phyloP scores from a whole-genome alignment of 1,140 invertebrate genomes.

The Protaetia brevitarsis region DNA sequence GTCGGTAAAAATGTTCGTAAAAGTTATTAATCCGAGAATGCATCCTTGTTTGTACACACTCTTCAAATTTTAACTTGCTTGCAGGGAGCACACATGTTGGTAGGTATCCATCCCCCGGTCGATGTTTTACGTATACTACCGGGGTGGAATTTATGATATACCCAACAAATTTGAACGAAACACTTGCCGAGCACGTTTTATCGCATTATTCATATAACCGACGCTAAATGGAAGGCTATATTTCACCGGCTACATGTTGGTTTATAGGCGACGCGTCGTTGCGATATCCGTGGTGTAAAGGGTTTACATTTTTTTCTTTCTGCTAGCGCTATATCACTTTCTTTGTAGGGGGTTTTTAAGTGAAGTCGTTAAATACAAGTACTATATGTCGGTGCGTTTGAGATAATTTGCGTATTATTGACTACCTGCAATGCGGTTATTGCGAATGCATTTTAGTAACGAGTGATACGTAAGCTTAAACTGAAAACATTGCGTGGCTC shows the following conservation, averaged over 20 bases:
- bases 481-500: too few relatives aligned
- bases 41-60: conserved; percentile 10
- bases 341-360: too few relatives aligned
- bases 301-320: background rate
- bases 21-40: background rate
- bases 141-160: background rate
- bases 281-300: background rate
- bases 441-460: too few relatives aligned
- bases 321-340: background rate
- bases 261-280: background rate
- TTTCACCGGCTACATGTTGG: background rate
- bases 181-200: background rate
- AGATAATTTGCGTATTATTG: too few relatives aligned
- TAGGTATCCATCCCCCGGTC: background rate
- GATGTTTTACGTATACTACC: background rate
- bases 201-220: conserved; percentile 7
- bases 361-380: background rate
- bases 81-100: too few relatives aligned
- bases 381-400: too few relatives aligned
- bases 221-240: background rate
- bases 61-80: background rate
- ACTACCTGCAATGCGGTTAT: too few relatives aligned
- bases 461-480: too few relatives aligned
- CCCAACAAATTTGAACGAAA: background rate
- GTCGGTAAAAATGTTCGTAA: background rate